These are phyloP conservation scores for Phyllostomus discolor DNA, from an alignment of 2,113 vertebrate species.

Conservation along the genomic window DNA sequence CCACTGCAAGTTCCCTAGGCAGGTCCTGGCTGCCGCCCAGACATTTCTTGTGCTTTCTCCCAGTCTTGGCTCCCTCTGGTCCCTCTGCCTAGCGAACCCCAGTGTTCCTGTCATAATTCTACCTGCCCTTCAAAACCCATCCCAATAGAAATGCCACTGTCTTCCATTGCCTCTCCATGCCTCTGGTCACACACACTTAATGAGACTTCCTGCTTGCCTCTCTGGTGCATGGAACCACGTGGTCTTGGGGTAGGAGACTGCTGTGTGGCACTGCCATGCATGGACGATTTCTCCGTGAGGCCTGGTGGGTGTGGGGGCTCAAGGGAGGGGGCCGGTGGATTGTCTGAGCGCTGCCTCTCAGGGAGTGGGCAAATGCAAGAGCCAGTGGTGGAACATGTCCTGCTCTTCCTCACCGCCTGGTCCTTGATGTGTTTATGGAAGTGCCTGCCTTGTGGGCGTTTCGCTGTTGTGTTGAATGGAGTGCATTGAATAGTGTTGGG, in stretches of 20 bases:
- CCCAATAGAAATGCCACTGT: neutral
- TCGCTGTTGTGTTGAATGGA: neutral
- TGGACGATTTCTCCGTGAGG: neutral
- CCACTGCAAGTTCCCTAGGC: neutral
- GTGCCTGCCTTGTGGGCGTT: neutral
- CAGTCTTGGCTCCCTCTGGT: neutral
- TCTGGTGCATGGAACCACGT: fast-evolving
- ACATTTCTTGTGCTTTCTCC: neutral
- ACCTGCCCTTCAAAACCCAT: neutral
- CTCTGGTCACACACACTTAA: neutral
- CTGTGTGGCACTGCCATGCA: fast-evolving
- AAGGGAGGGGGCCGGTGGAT: neutral
- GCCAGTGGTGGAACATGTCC: neutral
- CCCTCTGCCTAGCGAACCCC: neutral
- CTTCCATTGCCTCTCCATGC: neutral
- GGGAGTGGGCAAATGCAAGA: neutral
- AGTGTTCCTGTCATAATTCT: neutral
- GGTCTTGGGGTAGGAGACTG: neutral
- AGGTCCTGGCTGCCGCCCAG: neutral
- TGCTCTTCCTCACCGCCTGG: neutral
- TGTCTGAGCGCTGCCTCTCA: neutral
- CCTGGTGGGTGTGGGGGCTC: neutral
- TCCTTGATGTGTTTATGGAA: neutral
- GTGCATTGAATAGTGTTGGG: neutral
- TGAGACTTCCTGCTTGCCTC: neutral